Conservation (phyloP, 1,140 invertebrate genomes). For the Bilobella aurantiaca region DNA sequence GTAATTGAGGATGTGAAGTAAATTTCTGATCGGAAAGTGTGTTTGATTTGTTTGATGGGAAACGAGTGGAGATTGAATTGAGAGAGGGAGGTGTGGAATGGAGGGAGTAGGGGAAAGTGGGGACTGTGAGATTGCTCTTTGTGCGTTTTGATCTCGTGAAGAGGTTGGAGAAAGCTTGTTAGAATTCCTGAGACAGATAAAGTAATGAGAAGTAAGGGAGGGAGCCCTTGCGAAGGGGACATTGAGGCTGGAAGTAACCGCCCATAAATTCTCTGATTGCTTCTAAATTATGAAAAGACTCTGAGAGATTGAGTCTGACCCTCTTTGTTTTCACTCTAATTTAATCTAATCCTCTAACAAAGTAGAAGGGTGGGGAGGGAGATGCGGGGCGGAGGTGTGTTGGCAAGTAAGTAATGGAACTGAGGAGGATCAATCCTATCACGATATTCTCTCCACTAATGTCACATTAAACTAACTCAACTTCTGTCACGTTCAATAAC, state of each 20-base stretch:
- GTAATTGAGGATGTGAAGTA: no score
- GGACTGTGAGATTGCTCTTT: no score
- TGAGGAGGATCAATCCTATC: neutral
- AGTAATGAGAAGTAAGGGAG: neutral
- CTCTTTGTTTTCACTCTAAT: constrained; percentile 6
- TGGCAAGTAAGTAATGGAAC: neutral
- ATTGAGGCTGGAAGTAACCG: neutral
- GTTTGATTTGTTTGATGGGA: no score
- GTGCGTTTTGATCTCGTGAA: no score
- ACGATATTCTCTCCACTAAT: constrained; percentile 4
- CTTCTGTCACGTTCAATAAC: neutral
- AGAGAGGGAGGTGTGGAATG: no score
- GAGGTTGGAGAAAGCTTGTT: no score
- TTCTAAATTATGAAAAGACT: constrained; percentile 34
- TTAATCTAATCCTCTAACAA: constrained; percentile 7
- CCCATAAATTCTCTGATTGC: constrained; percentile 34
- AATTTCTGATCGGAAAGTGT: no score
- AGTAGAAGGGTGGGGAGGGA: neutral
- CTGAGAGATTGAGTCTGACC: constrained; percentile 30
- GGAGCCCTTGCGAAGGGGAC: no score
- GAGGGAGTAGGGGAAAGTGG: no score
- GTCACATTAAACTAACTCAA: neutral
- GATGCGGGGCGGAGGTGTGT: neutral
- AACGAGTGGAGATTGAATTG: no score
- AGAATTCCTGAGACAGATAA: no score